Percentiles rank a stretch among this genome's conserved stretches.
These are phyloP conservation scores for Aphis craccivora DNA, from an alignment of 1,140 invertebrate genomes.

Conservation along the genomic window DNA sequence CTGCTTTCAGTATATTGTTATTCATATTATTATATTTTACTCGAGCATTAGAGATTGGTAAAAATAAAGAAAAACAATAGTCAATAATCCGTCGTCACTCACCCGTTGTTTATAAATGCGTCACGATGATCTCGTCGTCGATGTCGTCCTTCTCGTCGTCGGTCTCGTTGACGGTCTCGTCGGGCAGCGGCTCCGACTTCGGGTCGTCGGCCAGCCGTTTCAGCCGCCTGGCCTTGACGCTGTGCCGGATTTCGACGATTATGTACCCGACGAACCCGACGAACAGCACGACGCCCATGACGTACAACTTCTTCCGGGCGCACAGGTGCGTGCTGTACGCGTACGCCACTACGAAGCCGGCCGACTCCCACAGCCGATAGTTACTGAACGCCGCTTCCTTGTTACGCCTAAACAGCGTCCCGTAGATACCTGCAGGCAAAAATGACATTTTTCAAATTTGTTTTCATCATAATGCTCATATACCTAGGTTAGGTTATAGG, in stretches of 20 bases:
- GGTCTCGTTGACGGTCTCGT: conserved; percentile 71
- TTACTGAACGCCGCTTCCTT: conserved; percentile 97
- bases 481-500: neutral
- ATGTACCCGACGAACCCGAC: conserved; percentile 83
- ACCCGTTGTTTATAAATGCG: conserved; percentile 71
- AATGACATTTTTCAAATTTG: neutral
- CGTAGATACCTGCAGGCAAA: conserved; percentile 80
- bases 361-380: conserved; percentile 92
- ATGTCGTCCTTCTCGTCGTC: conserved; percentile 85
- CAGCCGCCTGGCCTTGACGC: conserved; percentile 71
- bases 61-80: no score
- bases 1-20: neutral
- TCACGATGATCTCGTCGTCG: conserved; percentile 85
- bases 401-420: conserved; percentile 88
- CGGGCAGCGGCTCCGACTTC: conserved; percentile 68
- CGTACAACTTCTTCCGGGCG: conserved; percentile 88
- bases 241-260: conserved; percentile 82
- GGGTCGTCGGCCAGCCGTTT: conserved; percentile 76
- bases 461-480: no score
- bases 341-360: conserved; percentile 92
- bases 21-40: no score
- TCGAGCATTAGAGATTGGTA: no score
- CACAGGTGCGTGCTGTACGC: conserved; percentile 84
- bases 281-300: conserved; percentile 81
- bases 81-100: neutral